Percentiles rank a stretch among this genome's conserved stretches.
Evolutionary conservation across 2,888 invertebrate species (phyloP).

Genomic region (Clivina fossor): DNA sequence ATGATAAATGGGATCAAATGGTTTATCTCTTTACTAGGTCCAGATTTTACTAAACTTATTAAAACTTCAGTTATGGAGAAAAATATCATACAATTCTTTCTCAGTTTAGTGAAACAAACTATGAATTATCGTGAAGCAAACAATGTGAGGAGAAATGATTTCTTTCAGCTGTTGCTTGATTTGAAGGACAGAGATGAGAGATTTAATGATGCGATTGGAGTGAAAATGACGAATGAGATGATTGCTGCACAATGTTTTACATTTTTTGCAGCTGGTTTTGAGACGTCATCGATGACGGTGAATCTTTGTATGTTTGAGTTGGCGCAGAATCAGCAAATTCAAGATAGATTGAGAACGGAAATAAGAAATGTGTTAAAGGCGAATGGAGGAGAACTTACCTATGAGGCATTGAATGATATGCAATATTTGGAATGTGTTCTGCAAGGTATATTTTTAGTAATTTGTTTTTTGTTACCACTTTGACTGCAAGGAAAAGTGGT

Average conservation of each 20-base stretch:
- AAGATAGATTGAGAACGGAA: constrained; percentile 27
- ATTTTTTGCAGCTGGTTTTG: constrained; percentile 35
- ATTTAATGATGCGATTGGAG: background rate
- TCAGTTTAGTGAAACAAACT: constrained; percentile 20
- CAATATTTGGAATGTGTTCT: constrained; percentile 17
- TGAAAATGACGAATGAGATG: constrained; percentile 16
- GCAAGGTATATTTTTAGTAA: too few relatives aligned
- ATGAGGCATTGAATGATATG: constrained; percentile 26
- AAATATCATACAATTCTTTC: constrained; percentile 15
- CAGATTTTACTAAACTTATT: constrained; percentile 4
- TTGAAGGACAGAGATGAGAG: constrained; percentile 24
- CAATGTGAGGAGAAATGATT: constrained; percentile 19
- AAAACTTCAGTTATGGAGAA: constrained; percentile 19
- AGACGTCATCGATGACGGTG: constrained; percentile 32
- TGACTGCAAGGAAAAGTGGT: too few relatives aligned
- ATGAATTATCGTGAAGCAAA: constrained; percentile 21
- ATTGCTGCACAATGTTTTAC: constrained; percentile 33
- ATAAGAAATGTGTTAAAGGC: constrained; percentile 27
- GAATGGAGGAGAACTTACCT: constrained; percentile 24
- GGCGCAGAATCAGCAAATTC: constrained; percentile 19
- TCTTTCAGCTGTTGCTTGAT: constrained; percentile 20
- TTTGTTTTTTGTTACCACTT: too few relatives aligned
- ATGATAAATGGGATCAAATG: constrained; percentile 15
- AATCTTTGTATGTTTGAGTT: constrained; percentile 31
- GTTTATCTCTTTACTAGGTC: constrained; percentile 15